These are phyloP conservation scores for Octodonta nipae DNA, from an alignment of 2,888 invertebrate genomes.

Conservation along the genomic window DNA sequence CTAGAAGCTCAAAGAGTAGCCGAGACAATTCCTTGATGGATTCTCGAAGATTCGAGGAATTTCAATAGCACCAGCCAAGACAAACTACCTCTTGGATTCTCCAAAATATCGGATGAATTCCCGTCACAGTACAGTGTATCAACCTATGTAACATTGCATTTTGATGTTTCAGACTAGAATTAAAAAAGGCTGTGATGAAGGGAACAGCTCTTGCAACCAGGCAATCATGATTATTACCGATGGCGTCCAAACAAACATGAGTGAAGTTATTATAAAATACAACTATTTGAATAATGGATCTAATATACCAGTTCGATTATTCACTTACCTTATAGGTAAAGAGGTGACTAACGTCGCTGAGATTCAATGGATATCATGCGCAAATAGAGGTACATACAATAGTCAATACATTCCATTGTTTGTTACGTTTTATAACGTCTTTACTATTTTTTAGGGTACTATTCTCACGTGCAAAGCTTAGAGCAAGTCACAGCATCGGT, in stretches of 20 bases:
- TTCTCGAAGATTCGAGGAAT: too few relatives aligned
- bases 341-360: conserved; percentile 83
- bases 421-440: conserved; percentile 1
- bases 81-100: too few relatives aligned
- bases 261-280: conserved; percentile 68
- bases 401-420: neutral
- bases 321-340: conserved; percentile 88
- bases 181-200: conserved; percentile 40
- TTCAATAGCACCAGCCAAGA: too few relatives aligned
- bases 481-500: conserved; percentile 95
- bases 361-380: conserved; percentile 88
- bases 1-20: too few relatives aligned
- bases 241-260: conserved; percentile 77
- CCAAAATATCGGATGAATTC: too few relatives aligned
- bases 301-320: conserved; percentile 74
- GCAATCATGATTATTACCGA: conserved; percentile 95
- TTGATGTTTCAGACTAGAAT: conserved; percentile 27
- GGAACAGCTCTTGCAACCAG: conserved; percentile 65
- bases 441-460: conserved; percentile 56
- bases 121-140: too few relatives aligned
- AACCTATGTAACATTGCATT: too few relatives aligned
- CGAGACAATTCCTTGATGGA: too few relatives aligned
- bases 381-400: conserved; percentile 67
- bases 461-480: conserved; percentile 84
- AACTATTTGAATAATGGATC: conserved; percentile 59